These are phyloP conservation scores for Acleris laterana DNA, from an alignment of 2,888 invertebrate species.

Conservation along the genomic window DNA sequence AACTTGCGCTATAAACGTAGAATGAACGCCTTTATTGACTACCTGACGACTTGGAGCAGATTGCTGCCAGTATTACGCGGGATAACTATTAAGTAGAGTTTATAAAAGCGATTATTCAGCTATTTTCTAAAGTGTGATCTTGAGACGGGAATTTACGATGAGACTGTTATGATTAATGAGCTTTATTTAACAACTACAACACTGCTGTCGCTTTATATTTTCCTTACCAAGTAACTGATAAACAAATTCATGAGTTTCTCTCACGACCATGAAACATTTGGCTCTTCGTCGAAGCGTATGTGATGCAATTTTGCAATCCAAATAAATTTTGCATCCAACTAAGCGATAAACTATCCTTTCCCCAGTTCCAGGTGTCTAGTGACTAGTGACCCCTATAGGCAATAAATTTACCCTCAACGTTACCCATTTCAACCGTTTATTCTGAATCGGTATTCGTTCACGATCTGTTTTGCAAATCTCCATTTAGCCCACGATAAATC, in stretches of 20 bases:
- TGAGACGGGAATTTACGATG: background rate
- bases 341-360: slow-evolving; percentile 24
- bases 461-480: slow-evolving; percentile 50
- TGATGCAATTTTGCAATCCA: background rate
- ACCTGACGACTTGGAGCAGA: slow-evolving; percentile 42
- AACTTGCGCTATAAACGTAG: slow-evolving; percentile 46
- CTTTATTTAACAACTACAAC: background rate
- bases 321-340: slow-evolving; percentile 7
- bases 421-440: slow-evolving; percentile 52
- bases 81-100: background rate
- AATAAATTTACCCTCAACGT: slow-evolving; percentile 36
- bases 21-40: slow-evolving; percentile 47
- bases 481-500: slow-evolving; percentile 56
- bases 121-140: background rate
- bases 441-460: slow-evolving; percentile 40
- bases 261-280: background rate
- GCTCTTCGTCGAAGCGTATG: background rate
- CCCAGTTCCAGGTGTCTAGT: slow-evolving; percentile 22
- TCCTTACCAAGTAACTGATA: background rate
- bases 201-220: background rate
- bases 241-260: background rate
- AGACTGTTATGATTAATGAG: background rate
- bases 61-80: background rate
- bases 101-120: slow-evolving; percentile 1
- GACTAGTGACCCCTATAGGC: slow-evolving; percentile 6